These are phyloP conservation scores for Parnassius glacialis DNA, from an alignment of 2,888 invertebrate genomes.

Conservation along the genomic window DNA sequence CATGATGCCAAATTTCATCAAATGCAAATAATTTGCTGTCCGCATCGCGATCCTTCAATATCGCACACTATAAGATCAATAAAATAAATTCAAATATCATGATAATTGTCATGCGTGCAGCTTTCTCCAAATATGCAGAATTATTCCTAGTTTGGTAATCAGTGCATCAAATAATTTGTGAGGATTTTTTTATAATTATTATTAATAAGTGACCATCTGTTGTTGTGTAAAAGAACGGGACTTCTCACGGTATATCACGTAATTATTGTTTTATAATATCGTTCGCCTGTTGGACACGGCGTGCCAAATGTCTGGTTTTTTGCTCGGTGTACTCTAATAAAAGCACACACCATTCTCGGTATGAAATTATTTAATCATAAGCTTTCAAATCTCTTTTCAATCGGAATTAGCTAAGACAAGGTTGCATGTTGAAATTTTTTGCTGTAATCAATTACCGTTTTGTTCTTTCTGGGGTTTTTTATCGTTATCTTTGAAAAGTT, in stretches of 20 bases:
- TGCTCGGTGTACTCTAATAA: conserved; percentile 43
- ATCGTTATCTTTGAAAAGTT: conserved; percentile 8
- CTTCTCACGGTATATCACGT: conserved; percentile 30
- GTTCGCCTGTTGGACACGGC: conserved; percentile 36
- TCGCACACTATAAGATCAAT: no score
- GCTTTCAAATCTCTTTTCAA: conserved; percentile 66
- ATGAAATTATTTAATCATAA: conserved; percentile 64
- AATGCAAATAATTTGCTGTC: no score
- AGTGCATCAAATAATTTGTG: no score
- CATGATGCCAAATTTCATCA: no score
- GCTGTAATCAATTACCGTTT: conserved; percentile 50
- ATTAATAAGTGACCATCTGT: neutral
- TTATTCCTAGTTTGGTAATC: no score
- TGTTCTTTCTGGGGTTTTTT: conserved; percentile 30
- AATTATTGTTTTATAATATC: conserved; percentile 45
- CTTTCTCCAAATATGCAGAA: no score
- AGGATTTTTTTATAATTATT: no score
- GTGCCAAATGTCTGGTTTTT: conserved; percentile 48
- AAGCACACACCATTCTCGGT: conserved; percentile 55
- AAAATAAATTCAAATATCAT: no score
- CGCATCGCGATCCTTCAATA: no score
- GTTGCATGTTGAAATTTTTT: conserved; percentile 59
- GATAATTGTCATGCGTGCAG: no score
- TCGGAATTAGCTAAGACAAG: conserved; percentile 50
- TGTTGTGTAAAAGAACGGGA: conserved; percentile 12